A percentile compares a stretch with the other conserved stretches of the same genome.
Evolutionary conservation across 2,888 invertebrate genomes (phyloP).

Genomic region (Acrocyrtus sp.): DNA sequence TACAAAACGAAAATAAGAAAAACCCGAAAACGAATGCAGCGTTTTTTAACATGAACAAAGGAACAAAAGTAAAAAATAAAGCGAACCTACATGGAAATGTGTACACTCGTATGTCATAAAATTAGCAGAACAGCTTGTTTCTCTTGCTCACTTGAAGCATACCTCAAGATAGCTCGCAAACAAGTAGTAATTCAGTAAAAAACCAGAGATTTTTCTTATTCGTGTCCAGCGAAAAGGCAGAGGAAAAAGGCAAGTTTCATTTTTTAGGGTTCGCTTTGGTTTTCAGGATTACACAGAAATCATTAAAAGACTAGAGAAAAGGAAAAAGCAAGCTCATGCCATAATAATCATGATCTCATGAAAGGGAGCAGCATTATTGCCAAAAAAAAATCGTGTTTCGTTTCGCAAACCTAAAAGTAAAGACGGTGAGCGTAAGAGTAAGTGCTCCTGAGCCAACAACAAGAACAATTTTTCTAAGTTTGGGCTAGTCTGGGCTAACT

Average conservation of each 20-base stretch:
- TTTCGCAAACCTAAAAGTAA: constrained; percentile 11
- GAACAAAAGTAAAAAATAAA: background rate
- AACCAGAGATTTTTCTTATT: background rate
- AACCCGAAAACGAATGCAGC: background rate
- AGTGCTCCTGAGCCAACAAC: background rate
- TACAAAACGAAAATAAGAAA: background rate
- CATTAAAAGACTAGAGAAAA: constrained; percentile 8
- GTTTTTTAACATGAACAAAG: constrained; percentile 5
- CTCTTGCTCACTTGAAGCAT: background rate
- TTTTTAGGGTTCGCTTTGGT: background rate
- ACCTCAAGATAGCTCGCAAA: background rate
- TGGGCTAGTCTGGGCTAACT: background rate
- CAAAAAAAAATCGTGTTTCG: constrained; percentile 32
- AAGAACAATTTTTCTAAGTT: background rate
- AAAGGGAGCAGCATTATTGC: constrained; percentile 30
- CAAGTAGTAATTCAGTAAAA: background rate
- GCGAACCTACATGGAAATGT: background rate
- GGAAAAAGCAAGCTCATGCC: background rate
- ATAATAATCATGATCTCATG: constrained; percentile 37
- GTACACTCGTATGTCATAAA: constrained; percentile 32
- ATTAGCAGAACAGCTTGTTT: constrained; percentile 15
- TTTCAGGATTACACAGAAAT: constrained; percentile 6
- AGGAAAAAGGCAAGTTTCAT: background rate
- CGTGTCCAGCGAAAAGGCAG: background rate
- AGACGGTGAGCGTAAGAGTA: background rate